A percentile compares a stretch with the other conserved stretches of the same genome.
These are phyloP conservation scores for Diarsia rubi DNA, from an alignment of 2,888 invertebrate genomes.

Conservation along the genomic window DNA sequence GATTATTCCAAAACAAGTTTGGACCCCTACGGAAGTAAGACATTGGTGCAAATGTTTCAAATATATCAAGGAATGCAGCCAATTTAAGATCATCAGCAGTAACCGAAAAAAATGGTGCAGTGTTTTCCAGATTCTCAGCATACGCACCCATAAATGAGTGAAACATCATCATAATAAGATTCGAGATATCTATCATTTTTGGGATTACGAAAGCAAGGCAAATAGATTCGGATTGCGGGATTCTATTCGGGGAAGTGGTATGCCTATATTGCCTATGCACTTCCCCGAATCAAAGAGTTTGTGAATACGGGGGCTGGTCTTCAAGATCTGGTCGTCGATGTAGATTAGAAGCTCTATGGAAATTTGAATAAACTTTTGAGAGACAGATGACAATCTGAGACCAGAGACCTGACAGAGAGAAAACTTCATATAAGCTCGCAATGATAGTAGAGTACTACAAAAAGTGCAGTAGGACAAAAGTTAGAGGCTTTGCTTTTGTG, in stretches of 20 bases:
- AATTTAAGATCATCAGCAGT: neutral
- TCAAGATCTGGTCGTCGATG: too few relatives aligned
- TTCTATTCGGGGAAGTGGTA: too few relatives aligned
- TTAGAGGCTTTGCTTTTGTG: neutral
- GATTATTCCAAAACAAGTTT: too few relatives aligned
- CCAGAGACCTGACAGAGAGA: neutral
- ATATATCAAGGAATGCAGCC: too few relatives aligned
- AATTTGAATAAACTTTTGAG: neutral
- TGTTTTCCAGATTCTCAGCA: neutral
- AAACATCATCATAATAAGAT: neutral
- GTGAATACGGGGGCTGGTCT: too few relatives aligned
- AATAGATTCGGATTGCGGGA: too few relatives aligned
- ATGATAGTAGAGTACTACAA: neutral
- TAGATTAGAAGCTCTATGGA: neutral
- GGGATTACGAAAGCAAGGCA: too few relatives aligned
- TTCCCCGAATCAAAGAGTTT: too few relatives aligned
- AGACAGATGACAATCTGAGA: neutral
- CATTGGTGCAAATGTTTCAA: too few relatives aligned
- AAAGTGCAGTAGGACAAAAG: neutral
- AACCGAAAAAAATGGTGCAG: neutral
- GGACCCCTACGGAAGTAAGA: too few relatives aligned
- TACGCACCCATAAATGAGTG: neutral
- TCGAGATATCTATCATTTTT: too few relatives aligned
- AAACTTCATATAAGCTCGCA: neutral
- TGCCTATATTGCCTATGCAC: too few relatives aligned